Evolutionary conservation across 2,888 invertebrate genomes (phyloP), one percentile per base, ranked within the genome.

Genomic region (Oxystoma pomonae): DNA sequence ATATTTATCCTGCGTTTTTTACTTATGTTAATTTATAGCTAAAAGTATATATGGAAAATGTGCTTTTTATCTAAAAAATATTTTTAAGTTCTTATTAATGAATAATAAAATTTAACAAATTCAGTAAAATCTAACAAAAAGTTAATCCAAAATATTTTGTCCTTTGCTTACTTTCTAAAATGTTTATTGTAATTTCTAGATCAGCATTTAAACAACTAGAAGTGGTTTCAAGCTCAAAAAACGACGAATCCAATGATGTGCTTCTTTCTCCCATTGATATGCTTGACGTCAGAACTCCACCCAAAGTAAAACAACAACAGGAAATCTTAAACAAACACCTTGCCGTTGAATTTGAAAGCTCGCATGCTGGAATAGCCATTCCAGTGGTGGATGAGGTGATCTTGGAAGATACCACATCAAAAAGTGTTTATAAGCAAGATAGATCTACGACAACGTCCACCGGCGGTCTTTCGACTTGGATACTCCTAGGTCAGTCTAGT

Each of bases 391-490:
- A 76, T 22, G 78, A 76, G 53, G 58, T 68, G 9, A 64, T 72
- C 16, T 51, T 76, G 16, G 78, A 79, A 62, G 74, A 71, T 50
- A 70, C 73, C 0, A 76, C 76, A 16, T 78, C 78, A 58, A 78
- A 77, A 69, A 74, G 73, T 62, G 78, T 77, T 67, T 78, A 79
- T 60, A 81, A 79, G 74, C 62, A 78, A 18, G 77, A 75, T 69
- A 72, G 76, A 71, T 73, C 80, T 81, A 62, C 86, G 83, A 62
- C 90, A 83, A 60, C 86, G 82, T 60, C 86, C 82, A 57, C 84
- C 84, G 20, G 84, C 60, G 90, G 90, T 0, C 83, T 91, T 65
- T 91, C 90, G 0, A 91, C 91, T 0, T 91, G 91, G 91, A 87
- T 91, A 65, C 81, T 90, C 17, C 76, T 91, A 17, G 82, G 82